Base-by-base conservation (phyloP, 2,888 invertebrate species). In the Pollenia amentaria region DNA sequence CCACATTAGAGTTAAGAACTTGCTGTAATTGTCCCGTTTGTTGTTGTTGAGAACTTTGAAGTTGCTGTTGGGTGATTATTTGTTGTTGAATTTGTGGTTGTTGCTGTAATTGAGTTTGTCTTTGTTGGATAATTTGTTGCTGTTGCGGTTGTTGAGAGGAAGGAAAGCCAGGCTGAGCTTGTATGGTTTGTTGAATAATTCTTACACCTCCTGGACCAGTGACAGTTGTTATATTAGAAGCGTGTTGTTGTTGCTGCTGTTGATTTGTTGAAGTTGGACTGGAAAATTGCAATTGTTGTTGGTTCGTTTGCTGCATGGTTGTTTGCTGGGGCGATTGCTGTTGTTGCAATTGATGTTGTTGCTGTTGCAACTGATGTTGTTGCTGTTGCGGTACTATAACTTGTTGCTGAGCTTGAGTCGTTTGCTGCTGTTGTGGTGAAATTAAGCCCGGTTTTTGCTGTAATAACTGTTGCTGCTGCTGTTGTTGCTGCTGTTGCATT, bases 121-220 rank as follows among this genome's bases (percentile, higher is more conserved):
- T 64, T 48, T 72, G 83, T 62, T 76, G 85, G 1, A 75, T 11
- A 42, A 73, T 95, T 93, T 14, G 95, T 94, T 2, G 95, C 10
- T 82, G 72, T 64, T 76, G 70, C 16, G 72, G 18, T 12, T 57
- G 64, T 46, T 73, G 78, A 3, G 73, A 10, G 12, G 97, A 97
- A 97, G 97, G 97, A 11, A 96, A 96, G 1, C 96, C 96, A 29
- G 96, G 96, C 4, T 96, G 95, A 6, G 95, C 95, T 91, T 95
- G 94, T 64, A 89, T 88, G 0, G 85, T 86, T 69, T 88, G 85
- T 64, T 88, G 85, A 29, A 85, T 88, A 48, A 87, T 82, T 60
- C 85, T 69, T 4, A 88, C 88, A 18, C 82, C 87, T 0, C 87
- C 87, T 6, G 80, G 81, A 1, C 75, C 87, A 1, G 84, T 77